phyloP scores from a whole-genome alignment of 92 coral and sea anemone species.

The Phenganax stokvisi region DNA sequence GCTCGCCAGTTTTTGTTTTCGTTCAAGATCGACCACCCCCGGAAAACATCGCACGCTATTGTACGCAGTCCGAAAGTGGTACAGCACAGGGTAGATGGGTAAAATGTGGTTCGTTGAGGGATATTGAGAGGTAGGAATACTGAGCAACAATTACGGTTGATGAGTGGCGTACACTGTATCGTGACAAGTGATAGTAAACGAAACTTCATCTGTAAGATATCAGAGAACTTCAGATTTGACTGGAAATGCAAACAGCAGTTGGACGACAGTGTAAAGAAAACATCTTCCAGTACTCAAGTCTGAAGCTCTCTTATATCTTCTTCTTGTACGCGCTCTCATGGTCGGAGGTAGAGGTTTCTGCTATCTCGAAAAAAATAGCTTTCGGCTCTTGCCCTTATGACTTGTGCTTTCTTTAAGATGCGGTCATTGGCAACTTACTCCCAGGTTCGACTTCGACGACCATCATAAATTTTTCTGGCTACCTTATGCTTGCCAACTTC shows the following conservation, averaged over 20 bases:
- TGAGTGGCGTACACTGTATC: too few species aligned
- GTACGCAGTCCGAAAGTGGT: constrained; percentile 86
- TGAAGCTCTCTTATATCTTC: too few species aligned
- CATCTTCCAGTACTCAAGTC: too few species aligned
- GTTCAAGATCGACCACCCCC: constrained; percentile 61
- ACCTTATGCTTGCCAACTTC: constrained; percentile 85
- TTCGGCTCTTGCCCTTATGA: too few species aligned
- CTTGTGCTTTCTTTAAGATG: constrained; percentile 30
- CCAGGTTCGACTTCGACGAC: constrained; percentile 80
- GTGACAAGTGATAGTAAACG: too few species aligned
- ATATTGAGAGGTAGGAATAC: constrained; percentile 53
- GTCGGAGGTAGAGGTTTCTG: too few species aligned
- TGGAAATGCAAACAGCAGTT: not conserved
- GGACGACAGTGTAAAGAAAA: not conserved
- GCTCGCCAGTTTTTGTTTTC: constrained; percentile 70
- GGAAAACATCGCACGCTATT: constrained; percentile 67
- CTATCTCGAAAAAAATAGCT: too few species aligned
- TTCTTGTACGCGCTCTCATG: too few species aligned
- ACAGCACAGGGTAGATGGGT: constrained; percentile 92
- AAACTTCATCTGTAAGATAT: too few species aligned
- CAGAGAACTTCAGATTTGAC: not conserved
- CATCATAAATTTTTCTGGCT: constrained; percentile 90
- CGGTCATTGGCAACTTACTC: constrained; percentile 72
- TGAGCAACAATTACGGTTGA: not conserved
- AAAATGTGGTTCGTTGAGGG: constrained; percentile 82